Percentiles rank a stretch among this genome's conserved stretches.
Evolutionary conservation across 1,140 invertebrate species (phyloP).

Genomic region (Bombus pascuorum): DNA sequence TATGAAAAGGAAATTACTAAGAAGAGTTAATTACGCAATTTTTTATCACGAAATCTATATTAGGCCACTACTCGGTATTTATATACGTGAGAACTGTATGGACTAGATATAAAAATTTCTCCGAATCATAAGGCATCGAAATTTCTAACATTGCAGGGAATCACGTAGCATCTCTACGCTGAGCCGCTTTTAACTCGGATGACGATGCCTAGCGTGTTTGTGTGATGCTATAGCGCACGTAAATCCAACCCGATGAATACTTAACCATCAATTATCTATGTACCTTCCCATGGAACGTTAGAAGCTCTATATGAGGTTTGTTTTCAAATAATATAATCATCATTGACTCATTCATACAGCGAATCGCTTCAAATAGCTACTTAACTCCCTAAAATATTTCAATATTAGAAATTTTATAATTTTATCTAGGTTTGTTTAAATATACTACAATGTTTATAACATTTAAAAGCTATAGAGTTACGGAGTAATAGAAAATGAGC

Average conservation of each 20-base stretch:
- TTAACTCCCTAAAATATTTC: background rate
- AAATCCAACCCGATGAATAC: background rate
- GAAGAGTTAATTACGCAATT: background rate
- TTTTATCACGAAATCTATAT: background rate
- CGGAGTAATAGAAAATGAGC: background rate
- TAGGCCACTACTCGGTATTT: background rate
- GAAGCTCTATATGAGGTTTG: background rate
- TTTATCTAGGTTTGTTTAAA: background rate
- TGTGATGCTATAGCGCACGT: background rate
- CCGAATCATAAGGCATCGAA: background rate
- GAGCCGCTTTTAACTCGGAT: constrained; percentile 32
- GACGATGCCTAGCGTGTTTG: background rate
- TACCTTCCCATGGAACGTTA: background rate
- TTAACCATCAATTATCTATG: background rate
- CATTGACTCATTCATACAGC: no score
- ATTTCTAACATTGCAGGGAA: constrained; percentile 3
- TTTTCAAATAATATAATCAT: background rate
- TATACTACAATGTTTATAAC: background rate
- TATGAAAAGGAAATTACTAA: background rate
- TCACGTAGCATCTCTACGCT: constrained; percentile 31
- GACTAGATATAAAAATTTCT: constrained; percentile 17
- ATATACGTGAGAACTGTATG: background rate
- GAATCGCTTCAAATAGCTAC: background rate
- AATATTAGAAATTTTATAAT: background rate
- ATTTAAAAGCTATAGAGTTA: background rate